These are phyloP conservation scores for Galemys pyrenaicus DNA, from an alignment of 2,113 vertebrate species.

Conservation along the genomic window DNA sequence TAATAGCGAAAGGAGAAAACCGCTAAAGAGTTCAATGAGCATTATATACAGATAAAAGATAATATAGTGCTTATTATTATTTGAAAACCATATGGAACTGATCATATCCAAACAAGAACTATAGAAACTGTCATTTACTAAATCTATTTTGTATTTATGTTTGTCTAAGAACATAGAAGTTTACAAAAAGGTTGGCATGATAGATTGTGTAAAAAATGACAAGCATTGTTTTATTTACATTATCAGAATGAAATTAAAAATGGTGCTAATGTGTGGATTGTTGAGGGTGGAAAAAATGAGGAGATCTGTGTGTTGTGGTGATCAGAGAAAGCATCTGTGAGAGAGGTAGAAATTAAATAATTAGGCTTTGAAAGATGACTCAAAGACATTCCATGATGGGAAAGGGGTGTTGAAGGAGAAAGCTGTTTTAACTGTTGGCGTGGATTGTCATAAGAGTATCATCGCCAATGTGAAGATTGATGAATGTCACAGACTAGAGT, in stretches of 20 bases:
- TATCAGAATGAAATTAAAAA: background rate
- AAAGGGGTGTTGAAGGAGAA: background rate
- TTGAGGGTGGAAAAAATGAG: background rate
- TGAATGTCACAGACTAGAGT: background rate
- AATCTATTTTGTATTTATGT: background rate
- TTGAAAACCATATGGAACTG: background rate
- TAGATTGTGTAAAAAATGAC: background rate
- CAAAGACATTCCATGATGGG: background rate
- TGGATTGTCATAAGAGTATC: background rate
- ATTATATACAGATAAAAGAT: background rate
- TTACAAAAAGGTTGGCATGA: background rate
- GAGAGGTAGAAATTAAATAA: background rate
- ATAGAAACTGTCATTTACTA: background rate
- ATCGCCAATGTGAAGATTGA: background rate
- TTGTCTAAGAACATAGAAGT: background rate
- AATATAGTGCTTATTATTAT: background rate
- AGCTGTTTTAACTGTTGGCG: background rate
- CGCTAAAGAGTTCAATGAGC: background rate
- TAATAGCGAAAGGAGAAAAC: background rate
- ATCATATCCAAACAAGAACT: background rate
- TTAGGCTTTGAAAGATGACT: background rate
- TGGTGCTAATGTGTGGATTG: background rate
- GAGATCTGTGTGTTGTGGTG: background rate
- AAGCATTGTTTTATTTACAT: background rate
- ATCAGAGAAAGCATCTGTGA: background rate